phyloP scores from a whole-genome alignment of 2,113 vertebrate species.

The Microtus montanus region DNA sequence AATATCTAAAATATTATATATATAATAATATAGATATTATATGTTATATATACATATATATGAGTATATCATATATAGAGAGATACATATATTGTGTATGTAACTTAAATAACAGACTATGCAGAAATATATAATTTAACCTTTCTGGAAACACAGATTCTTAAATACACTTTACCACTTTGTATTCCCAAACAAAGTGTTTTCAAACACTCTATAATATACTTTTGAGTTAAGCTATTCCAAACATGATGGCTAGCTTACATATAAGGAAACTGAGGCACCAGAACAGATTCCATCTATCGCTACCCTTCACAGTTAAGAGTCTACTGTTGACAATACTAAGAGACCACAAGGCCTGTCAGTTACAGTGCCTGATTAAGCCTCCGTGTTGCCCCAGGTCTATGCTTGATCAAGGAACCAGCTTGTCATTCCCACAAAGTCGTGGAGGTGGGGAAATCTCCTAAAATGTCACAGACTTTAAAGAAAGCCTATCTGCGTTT shows the following conservation, averaged over 20 bases:
- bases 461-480: conserved; percentile 58
- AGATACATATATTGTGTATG: background rate
- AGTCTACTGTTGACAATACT: conserved; percentile 66
- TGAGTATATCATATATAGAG: background rate
- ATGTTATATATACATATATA: too few species aligned
- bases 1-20: too few species aligned
- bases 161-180: conserved; percentile 8
- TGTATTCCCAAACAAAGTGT: background rate
- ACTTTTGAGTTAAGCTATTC: background rate
- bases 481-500: conserved; percentile 67
- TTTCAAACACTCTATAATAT: background rate
- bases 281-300: background rate
- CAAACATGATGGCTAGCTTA: conserved; percentile 25
- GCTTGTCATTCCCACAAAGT: conserved; percentile 61
- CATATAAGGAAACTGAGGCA: conserved; percentile 76
- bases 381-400: conserved; percentile 43
- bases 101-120: background rate
- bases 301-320: conserved; percentile 50
- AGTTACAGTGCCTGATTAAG: conserved; percentile 61
- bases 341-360: conserved; percentile 22
- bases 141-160: background rate
- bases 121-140: background rate
- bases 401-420: conserved; percentile 72
- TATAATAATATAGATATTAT: too few species aligned
- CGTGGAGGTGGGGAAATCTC: background rate